Conservation (phyloP, 2,797 vertebrate species). For the Artibeus lituratus region DNA sequence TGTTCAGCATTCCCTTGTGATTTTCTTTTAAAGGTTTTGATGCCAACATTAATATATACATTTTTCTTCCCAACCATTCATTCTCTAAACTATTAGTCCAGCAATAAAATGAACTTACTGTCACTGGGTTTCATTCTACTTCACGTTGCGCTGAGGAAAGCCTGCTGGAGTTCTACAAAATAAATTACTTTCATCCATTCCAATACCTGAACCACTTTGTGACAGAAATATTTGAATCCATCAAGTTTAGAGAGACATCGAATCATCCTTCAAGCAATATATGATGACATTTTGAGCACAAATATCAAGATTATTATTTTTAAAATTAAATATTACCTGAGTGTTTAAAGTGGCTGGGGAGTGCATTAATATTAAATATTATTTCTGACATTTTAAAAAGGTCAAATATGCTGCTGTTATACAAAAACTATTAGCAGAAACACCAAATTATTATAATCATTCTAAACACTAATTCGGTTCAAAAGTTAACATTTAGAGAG, state of each 20-base stretch:
- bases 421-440: conserved; percentile 77
- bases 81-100: neutral
- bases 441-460: conserved; percentile 81
- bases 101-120: neutral
- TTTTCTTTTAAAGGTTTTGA: neutral
- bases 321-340: conserved; percentile 85
- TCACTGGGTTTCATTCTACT: neutral
- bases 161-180: conserved; percentile 21
- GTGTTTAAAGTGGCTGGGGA: conserved; percentile 84
- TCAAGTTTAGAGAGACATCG: conserved; percentile 77
- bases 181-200: conserved; percentile 49
- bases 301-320: conserved; percentile 86
- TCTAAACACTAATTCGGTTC: conserved; percentile 80
- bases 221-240: conserved; percentile 68
- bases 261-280: conserved; percentile 81
- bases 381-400: conserved; percentile 86
- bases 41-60: neutral
- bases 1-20: neutral
- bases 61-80: neutral
- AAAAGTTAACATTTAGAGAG: conserved; percentile 74
- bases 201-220: conserved; percentile 65
- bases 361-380: conserved; percentile 86
- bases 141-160: neutral
- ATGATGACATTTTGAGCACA: conserved; percentile 86
- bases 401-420: conserved; percentile 80